Percentiles rank a stretch among this genome's conserved stretches.
These are phyloP conservation scores for Enteromius paludinosus DNA, from an alignment of 2,797 vertebrate genomes.

Conservation along the genomic window DNA sequence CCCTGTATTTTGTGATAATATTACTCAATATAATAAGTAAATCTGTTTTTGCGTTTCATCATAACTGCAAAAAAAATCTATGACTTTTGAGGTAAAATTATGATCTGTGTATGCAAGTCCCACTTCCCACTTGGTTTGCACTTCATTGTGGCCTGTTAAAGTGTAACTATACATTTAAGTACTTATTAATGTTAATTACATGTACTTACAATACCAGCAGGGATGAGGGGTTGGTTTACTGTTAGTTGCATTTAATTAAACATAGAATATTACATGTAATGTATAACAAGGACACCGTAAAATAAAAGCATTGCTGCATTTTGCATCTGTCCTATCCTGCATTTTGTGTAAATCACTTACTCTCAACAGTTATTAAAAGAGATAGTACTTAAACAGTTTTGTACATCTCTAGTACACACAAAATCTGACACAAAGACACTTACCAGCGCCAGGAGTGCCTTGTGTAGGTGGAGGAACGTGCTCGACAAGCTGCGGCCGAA, in stretches of 20 bases:
- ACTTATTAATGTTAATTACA: not conserved
- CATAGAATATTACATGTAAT: not conserved
- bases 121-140: not conserved
- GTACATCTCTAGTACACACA: not conserved
- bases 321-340: not conserved
- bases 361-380: not conserved
- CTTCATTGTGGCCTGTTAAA: not conserved
- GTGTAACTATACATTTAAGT: not conserved
- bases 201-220: not conserved
- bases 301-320: not conserved
- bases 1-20: not conserved
- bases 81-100: not conserved
- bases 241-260: not conserved
- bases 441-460: conserved; percentile 79
- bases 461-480: conserved; percentile 87
- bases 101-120: too few species aligned
- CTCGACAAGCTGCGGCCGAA: conserved; percentile 93
- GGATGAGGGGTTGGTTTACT: not conserved
- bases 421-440: conserved; percentile 27
- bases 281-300: not conserved
- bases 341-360: not conserved
- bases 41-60: not conserved
- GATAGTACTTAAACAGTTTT: not conserved
- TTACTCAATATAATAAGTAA: not conserved
- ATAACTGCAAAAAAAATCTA: not conserved